A percentile compares a stretch with the other conserved stretches of the same genome.
phyloP scores from a whole-genome alignment of 2,888 invertebrate species.

The Crematogaster levior region DNA sequence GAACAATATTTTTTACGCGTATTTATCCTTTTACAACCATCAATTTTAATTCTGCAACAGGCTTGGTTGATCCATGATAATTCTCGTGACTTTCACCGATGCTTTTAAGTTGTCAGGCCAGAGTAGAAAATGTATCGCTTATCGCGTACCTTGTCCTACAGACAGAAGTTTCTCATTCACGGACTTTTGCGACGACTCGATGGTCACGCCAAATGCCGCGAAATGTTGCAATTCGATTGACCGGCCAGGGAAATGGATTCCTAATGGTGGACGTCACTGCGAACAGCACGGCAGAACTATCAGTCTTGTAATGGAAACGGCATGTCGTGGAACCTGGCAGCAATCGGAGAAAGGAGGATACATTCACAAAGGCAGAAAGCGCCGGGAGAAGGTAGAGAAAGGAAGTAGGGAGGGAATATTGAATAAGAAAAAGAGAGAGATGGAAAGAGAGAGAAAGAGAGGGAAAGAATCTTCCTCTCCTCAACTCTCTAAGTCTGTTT shows the following conservation, averaged over 20 bases:
- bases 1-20: not conserved
- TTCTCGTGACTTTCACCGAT: conserved; percentile 9
- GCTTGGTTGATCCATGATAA: not conserved
- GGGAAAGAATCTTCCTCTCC: conserved; percentile 54
- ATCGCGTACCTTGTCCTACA: not conserved
- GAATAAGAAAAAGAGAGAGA: conserved; percentile 16
- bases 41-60: conserved; percentile 13
- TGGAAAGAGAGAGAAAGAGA: not conserved
- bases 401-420: conserved; percentile 18
- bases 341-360: conserved; percentile 32
- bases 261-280: conserved; percentile 74
- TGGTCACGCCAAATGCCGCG: conserved; percentile 27
- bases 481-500: conserved; percentile 75
- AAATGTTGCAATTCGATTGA: conserved; percentile 67
- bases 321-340: conserved; percentile 72
- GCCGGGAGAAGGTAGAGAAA: conserved; percentile 7
- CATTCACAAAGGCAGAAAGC: conserved; percentile 44
- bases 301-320: conserved; percentile 81
- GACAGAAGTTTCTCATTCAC: conserved; percentile 42
- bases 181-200: conserved; percentile 1
- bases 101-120: conserved; percentile 30
- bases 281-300: conserved; percentile 75
- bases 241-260: conserved; percentile 77
- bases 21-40: not conserved
- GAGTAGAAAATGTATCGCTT: conserved; percentile 29